These are phyloP conservation scores for Aulostomus chinensis DNA, from an alignment of 2,797 vertebrate species.

Conservation along the genomic window DNA sequence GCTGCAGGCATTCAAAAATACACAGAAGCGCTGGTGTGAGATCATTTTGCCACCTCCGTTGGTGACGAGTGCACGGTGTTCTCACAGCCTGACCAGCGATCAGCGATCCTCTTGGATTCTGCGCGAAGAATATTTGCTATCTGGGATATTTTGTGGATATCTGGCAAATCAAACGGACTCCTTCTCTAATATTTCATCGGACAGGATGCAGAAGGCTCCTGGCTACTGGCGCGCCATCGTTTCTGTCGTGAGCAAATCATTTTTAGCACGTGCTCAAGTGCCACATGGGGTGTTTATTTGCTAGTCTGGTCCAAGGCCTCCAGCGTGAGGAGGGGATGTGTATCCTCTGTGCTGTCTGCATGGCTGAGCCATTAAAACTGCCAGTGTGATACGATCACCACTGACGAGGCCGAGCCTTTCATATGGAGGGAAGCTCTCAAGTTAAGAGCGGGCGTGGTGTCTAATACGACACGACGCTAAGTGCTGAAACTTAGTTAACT, in stretches of 20 bases:
- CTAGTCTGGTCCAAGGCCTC: slow-evolving; percentile 18
- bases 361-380: slow-evolving; percentile 39
- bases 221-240: slow-evolving; percentile 4
- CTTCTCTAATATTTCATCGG: slow-evolving; percentile 5
- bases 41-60: too few species aligned
- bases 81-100: too few species aligned
- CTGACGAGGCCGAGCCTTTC: slow-evolving; percentile 38
- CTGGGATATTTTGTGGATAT: slow-evolving; percentile 21
- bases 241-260: slow-evolving; percentile 10
- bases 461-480: too few species aligned
- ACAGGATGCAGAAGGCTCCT: slow-evolving; percentile 11
- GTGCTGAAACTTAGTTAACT: slow-evolving; percentile 17
- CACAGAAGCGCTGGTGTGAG: too few species aligned
- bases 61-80: too few species aligned
- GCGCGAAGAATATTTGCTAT: too few species aligned
- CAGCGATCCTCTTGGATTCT: too few species aligned
- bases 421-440: slow-evolving; percentile 32
- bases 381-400: slow-evolving; percentile 33
- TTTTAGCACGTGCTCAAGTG: slow-evolving; percentile 24
- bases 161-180: slow-evolving; percentile 13
- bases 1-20: too few species aligned
- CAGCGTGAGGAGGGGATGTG: slow-evolving; percentile 21
- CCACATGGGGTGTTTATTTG: slow-evolving; percentile 20
- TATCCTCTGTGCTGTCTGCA: slow-evolving; percentile 49
- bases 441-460: too few species aligned